A percentile compares a stretch with the other conserved stretches of the same genome.
phyloP scores from a whole-genome alignment of 2,888 invertebrate genomes.

The Pterobdella sp. region DNA sequence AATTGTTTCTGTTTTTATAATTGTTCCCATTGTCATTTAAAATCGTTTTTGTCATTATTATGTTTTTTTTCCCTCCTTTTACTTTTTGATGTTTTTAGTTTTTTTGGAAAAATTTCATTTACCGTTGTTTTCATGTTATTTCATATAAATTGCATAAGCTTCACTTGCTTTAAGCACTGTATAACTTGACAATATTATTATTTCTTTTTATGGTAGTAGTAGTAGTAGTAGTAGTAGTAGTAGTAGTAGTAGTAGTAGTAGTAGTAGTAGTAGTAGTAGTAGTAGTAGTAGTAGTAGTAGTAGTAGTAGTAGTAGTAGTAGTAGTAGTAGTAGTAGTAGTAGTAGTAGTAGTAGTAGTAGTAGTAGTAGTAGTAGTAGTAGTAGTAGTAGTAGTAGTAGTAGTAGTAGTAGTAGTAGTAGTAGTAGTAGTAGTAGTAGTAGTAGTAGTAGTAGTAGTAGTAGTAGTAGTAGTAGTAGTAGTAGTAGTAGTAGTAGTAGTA shows the following conservation, averaged over 20 bases:
- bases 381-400: not conserved
- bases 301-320: conserved; percentile 21
- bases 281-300: conserved; percentile 10
- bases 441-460: conserved; percentile 3
- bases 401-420: not conserved
- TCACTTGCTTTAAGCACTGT: too few relatives aligned
- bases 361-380: conserved; percentile 15
- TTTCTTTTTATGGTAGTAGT: too few relatives aligned
- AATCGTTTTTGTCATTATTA: not conserved
- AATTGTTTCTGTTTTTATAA: too few relatives aligned
- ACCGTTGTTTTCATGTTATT: not conserved
- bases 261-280: conserved; percentile 13
- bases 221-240: conserved; percentile 19
- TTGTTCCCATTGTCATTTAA: too few relatives aligned
- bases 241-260: conserved; percentile 21
- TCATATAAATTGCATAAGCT: too few relatives aligned
- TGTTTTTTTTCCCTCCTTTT: not conserved
- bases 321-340: conserved; percentile 20
- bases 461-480: conserved; percentile 3
- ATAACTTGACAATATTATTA: too few relatives aligned
- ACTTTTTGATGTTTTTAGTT: not conserved
- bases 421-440: conserved; percentile 2
- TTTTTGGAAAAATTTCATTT: not conserved
- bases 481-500: conserved; percentile 2
- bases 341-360: conserved; percentile 19